Base-by-base conservation (phyloP, 2,797 vertebrate genomes). In the Triplophysa yarkandensis region DNA sequence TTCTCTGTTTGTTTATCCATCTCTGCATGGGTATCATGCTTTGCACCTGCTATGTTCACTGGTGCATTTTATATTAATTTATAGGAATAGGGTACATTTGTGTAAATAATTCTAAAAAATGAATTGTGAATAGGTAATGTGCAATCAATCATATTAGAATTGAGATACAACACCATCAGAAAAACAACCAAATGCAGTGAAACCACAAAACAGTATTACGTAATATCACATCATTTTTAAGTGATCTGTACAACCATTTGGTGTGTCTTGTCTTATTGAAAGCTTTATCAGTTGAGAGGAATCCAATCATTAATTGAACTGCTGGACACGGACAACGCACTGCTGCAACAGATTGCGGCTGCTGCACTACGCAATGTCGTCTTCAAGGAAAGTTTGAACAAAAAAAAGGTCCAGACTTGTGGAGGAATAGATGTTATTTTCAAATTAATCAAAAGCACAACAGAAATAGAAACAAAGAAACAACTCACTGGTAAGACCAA, bases 321-420 rank as follows among this genome's bases (percentile, higher is more conserved):
- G 58, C 91, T 98, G 67, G 85, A 85, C 41, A 95, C 91, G 79
- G 52, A 88, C 9, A 92, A 91, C 85, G 80, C 89, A 57, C 90
- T 83, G 0, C 89, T 97, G 28, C 92, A 90, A 85, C 91, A 93
- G 83, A 93, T 91, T 0, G 90, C 90, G 0, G 92, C 94, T 0
- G 94, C 93, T 1, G 95, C 97, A 16, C 92, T 98, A 70, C 93
- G 96, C 67, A 98, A 98, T 86, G 82, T 95, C 52, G 95, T 95
- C 36, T 98, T 95, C 85, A 91, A 91, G 78, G 85, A 95, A 71
- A 52, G 78, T 0, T 16, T 79, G 27, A 98, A 95, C 87, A 98
- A 98, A 90, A 68, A 89, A 41, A 88, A 93, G 82, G 94, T 96
- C 4, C 89, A 93, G 36, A 70, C 80, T n/a, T 93, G 91, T 77